Conservation (phyloP, 2,113 vertebrate genomes). For the Struthio camelus region DNA sequence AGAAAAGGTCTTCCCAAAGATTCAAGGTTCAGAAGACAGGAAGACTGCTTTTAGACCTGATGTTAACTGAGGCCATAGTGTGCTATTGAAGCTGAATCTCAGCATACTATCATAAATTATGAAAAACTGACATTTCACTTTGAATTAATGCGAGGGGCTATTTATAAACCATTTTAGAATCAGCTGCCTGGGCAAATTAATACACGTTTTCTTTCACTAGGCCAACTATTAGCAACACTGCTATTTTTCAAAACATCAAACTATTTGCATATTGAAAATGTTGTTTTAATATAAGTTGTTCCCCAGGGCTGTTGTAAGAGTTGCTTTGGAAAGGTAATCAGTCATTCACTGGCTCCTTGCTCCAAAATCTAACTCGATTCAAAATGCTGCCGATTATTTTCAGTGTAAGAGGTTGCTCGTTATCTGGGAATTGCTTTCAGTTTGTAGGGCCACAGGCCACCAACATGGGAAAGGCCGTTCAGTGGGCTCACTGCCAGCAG, state of each 20-base stretch:
- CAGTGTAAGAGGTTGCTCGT: not conserved
- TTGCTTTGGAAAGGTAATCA: slow-evolving; percentile 24
- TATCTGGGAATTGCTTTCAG: not conserved
- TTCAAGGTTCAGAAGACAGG: slow-evolving; percentile 3
- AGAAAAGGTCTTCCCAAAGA: slow-evolving; percentile 15
- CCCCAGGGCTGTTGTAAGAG: not conserved
- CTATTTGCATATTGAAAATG: slow-evolving; percentile 66
- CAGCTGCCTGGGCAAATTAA: slow-evolving; percentile 48
- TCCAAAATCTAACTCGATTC: slow-evolving; percentile 14
- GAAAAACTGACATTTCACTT: slow-evolving; percentile 62
- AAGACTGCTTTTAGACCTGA: slow-evolving; percentile 34
- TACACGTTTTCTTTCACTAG: slow-evolving; percentile 7
- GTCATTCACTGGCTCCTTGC: slow-evolving; percentile 28
- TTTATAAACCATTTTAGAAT: slow-evolving; percentile 40
- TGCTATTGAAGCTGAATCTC: slow-evolving; percentile 57
- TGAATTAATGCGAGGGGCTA: slow-evolving; percentile 61
- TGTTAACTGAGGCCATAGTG: slow-evolving; percentile 50
- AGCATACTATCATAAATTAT: slow-evolving; percentile 66
- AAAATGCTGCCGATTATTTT: not conserved
- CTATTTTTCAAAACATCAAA: slow-evolving; percentile 63
- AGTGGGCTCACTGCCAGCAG: not conserved
- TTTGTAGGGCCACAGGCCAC: not conserved
- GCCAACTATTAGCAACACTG: slow-evolving; percentile 42
- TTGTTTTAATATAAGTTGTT: slow-evolving; percentile 28
- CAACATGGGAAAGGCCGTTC: not conserved